Base-by-base conservation (phyloP, 2,113 vertebrate genomes). In the Upupa epops region DNA sequence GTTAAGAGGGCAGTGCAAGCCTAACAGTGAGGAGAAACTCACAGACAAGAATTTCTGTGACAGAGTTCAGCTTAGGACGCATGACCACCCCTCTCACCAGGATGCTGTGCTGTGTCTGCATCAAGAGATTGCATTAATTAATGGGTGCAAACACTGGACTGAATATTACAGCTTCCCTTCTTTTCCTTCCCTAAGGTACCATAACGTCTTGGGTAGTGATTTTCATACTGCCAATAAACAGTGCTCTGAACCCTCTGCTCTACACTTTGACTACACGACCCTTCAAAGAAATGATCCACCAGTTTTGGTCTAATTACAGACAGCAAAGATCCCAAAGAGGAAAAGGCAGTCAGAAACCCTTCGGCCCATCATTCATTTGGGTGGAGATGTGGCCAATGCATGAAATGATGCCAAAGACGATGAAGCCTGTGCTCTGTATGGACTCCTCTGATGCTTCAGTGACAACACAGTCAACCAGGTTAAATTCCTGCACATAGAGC, bases 121-220 rank as follows among this genome's bases (percentile, higher is more conserved):
- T 22, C 13, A 17, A 29, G 40, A 4, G 20, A 12, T 75, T 64
- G 12, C 10, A 14, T n/a, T 48, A 66, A 70, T 36, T 68, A 72
- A 65, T 0, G 1, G 28, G n/a, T 26, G 48, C 25, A 24, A 68
- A 82, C 0, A 14, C 37, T 77, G 51, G 22, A 74, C 61, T 49
- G 45, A 21, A 4, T 74, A 21, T 94, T 79, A 76, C 32, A 91
- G 51, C 81, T 94, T 92, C 21, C 85, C 96, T 87, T 97, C 86
- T 95, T 92, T 91, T 94, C 86, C 92, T 13, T 90, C 79, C 45
- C 61, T 59, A 80, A 99, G 99, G 98, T 86, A 98, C 98, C 63
- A 99, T 99, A 95, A 98, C 98, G 84, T 99, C 99, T 58, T 99
- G 99, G 99, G 99, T 99, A 52, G 99, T 99, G 81, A 99, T 99